Evolutionary conservation across 2,797 vertebrate genomes (phyloP).

Genomic region (Apogon hyalosoma): DNA sequence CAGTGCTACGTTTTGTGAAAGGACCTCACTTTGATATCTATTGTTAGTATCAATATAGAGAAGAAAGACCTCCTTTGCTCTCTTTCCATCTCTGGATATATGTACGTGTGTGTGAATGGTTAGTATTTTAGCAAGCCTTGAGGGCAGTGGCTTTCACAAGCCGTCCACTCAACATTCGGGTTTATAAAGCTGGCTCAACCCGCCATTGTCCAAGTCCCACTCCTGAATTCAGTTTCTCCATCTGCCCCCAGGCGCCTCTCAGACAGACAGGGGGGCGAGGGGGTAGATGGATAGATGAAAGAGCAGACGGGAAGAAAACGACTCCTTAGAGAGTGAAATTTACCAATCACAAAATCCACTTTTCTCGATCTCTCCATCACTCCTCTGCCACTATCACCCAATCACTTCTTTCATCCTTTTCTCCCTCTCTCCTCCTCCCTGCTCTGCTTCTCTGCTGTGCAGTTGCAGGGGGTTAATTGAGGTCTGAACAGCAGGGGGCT

Average conservation of each 20-base stretch:
- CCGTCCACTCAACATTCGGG: constrained; percentile 71
- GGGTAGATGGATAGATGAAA: constrained; percentile 74
- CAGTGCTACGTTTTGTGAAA: constrained; percentile 55
- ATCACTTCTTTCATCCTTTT: constrained; percentile 42
- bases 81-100: constrained; percentile 21
- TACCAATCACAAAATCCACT: constrained; percentile 65
- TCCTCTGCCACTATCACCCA: constrained; percentile 42
- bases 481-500: constrained; percentile 74
- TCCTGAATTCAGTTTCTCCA: constrained; percentile 77
- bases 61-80: constrained; percentile 52
- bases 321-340: constrained; percentile 55
- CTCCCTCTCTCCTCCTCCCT: constrained; percentile 31
- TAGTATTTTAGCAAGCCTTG: constrained; percentile 69
- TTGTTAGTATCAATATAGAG: constrained; percentile 70
- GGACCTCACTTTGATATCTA: constrained; percentile 58
- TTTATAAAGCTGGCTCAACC: constrained; percentile 76
- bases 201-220: constrained; percentile 74
- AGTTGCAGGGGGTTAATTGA: constrained; percentile 81
- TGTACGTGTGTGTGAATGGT: constrained; percentile 52
- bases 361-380: constrained; percentile 54
- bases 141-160: constrained; percentile 70
- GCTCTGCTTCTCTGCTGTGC: constrained; percentile 58
- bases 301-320: constrained; percentile 57
- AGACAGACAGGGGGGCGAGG: constrained; percentile 56
- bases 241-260: constrained; percentile 76